Evolutionary conservation across 2,888 invertebrate genomes (phyloP).

Genomic region (Pterostichus madidus): DNA sequence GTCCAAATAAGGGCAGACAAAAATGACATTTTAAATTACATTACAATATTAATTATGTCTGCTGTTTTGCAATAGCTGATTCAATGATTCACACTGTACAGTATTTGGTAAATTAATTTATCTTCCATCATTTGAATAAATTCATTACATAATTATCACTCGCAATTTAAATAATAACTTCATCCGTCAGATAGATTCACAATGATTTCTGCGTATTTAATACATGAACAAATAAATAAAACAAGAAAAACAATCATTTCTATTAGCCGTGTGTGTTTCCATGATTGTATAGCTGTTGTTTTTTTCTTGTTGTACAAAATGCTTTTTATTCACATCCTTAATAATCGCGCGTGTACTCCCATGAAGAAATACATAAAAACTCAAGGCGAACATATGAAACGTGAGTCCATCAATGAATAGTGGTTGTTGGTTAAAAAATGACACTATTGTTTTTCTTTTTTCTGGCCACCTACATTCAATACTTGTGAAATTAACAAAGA

Average conservation of each 20-base stretch:
- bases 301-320: constrained; percentile 21
- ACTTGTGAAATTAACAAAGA: too few species aligned
- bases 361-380: constrained; percentile 5
- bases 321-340: constrained; percentile 6
- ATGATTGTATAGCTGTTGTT: constrained; percentile 21
- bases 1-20: too few species aligned
- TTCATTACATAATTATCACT: constrained; percentile 5
- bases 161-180: constrained; percentile 39
- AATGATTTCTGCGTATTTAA: constrained; percentile 8
- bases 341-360: constrained; percentile 10
- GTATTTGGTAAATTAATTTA: constrained; percentile 2
- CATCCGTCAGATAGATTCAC: constrained; percentile 21
- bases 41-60: too few species aligned
- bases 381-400: neutral
- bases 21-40: too few species aligned
- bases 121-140: constrained; percentile 8
- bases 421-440: neutral
- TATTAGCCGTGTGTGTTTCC: constrained; percentile 35
- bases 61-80: neutral
- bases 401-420: constrained; percentile 27
- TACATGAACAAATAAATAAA: constrained; percentile 2
- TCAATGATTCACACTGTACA: neutral
- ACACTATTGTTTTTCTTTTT: constrained; percentile 13
- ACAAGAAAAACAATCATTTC: constrained; percentile 17
- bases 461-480: neutral